Evolutionary conservation across 2,888 invertebrate genomes (phyloP).

Genomic region (Acronicta aceris): DNA sequence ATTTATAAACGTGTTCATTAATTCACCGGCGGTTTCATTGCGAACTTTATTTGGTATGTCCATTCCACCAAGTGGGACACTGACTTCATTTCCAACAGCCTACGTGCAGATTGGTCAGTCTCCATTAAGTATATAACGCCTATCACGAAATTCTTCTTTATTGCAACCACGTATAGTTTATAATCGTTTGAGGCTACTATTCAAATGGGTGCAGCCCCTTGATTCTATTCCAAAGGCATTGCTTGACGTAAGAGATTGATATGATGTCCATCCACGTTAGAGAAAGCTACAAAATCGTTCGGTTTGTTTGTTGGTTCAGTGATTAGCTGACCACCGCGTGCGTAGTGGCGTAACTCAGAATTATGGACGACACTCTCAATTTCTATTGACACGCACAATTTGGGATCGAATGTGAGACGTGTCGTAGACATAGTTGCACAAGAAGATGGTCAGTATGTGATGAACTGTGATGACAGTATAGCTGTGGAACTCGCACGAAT

Average conservation of each 20-base stretch:
- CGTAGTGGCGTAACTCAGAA: slow-evolving; percentile 74
- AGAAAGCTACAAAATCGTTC: slow-evolving; percentile 77
- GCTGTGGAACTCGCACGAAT: slow-evolving; percentile 17
- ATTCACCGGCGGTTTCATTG: slow-evolving; percentile 66
- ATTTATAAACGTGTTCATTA: slow-evolving; percentile 62
- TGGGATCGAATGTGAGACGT: slow-evolving; percentile 56
- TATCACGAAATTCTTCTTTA: slow-evolving; percentile 56
- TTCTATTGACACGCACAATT: slow-evolving; percentile 75
- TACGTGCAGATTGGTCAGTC: slow-evolving; percentile 69
- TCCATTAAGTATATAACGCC: slow-evolving; percentile 42
- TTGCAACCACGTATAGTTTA: slow-evolving; percentile 56
- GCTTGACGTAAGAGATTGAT: slow-evolving; percentile 70
- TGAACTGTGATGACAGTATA: slow-evolving; percentile 2
- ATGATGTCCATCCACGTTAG: slow-evolving; percentile 66
- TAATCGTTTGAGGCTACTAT: slow-evolving; percentile 49
- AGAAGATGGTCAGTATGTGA: slow-evolving; percentile 30
- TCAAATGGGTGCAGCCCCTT: slow-evolving; percentile 34
- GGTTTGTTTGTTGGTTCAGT: slow-evolving; percentile 71
- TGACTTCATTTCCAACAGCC: slow-evolving; percentile 67
- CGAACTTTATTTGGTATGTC: slow-evolving; percentile 72
- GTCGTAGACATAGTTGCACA: slow-evolving; percentile 57
- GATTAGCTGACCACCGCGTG: slow-evolving; percentile 68
- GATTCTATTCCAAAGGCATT: slow-evolving; percentile 52
- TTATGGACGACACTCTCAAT: slow-evolving; percentile 78
- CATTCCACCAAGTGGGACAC: slow-evolving; percentile 66